Conservation (phyloP, 1,140 invertebrate genomes). For the Geopemphigus sp. region DNA sequence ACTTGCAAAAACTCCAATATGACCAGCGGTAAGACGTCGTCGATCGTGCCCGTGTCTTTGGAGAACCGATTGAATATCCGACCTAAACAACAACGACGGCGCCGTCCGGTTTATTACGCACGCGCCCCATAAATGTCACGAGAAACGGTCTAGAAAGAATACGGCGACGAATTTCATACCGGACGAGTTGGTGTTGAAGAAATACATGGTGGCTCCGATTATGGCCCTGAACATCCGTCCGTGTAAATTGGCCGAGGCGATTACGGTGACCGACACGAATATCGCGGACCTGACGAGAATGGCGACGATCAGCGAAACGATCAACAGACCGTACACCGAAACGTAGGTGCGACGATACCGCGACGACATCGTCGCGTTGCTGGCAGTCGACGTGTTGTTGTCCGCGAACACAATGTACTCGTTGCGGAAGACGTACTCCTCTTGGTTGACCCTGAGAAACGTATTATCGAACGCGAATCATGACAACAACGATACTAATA, state of each 20-base stretch:
- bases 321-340: constrained; percentile 65
- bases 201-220: constrained; percentile 77
- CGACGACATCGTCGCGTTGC: neutral
- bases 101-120: too few relatives aligned
- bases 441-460: too few relatives aligned
- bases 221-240: constrained; percentile 80
- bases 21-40: constrained; percentile 76
- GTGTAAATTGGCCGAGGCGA: constrained; percentile 75
- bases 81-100: constrained; percentile 56
- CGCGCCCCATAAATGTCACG: too few relatives aligned
- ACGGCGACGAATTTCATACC: too few relatives aligned
- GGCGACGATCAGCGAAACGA: constrained; percentile 61
- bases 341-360: constrained; percentile 56
- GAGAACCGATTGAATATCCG: constrained; percentile 73
- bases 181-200: constrained; percentile 83
- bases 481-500: too few relatives aligned
- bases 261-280: constrained; percentile 77
- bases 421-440: too few relatives aligned
- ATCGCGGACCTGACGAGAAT: constrained; percentile 65
- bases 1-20: constrained; percentile 74
- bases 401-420: too few relatives aligned
- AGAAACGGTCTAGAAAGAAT: too few relatives aligned
- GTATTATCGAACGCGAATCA: too few relatives aligned
- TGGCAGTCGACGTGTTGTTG: too few relatives aligned
- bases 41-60: constrained; percentile 77